Evolutionary conservation across 2,797 vertebrate genomes (phyloP).

Genomic region (Pogonophryne albipinna): DNA sequence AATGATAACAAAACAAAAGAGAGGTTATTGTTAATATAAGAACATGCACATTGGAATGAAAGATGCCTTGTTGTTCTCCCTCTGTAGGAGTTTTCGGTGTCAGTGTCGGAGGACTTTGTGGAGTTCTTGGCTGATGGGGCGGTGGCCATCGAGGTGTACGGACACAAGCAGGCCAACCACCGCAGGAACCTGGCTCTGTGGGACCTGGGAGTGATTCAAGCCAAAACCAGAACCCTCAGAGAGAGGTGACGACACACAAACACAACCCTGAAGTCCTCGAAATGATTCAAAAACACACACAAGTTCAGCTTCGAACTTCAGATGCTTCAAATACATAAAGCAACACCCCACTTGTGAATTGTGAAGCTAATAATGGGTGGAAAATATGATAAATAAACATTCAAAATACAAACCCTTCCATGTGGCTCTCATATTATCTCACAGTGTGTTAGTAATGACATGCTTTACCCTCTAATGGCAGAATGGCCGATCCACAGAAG

Average conservation of each 20-base stretch:
- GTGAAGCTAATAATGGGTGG: no score
- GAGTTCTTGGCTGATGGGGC: constrained; percentile 94
- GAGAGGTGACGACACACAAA: constrained; percentile 86
- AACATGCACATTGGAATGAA: neutral
- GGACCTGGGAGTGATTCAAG: constrained; percentile 97
- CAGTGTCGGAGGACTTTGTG: constrained; percentile 92
- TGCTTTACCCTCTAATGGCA: no score
- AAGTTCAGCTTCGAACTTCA: no score
- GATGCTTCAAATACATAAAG: no score
- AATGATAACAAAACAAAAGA: rapidly evolving
- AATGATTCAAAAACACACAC: no score
- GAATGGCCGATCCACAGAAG: neutral
- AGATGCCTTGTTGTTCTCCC: neutral
- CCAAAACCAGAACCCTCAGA: constrained; percentile 94
- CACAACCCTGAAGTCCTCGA: no score
- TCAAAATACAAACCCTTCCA: no score
- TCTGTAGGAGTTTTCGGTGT: constrained; percentile 89
- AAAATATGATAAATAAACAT: no score
- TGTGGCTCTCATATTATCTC: no score
- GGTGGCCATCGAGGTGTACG: constrained; percentile 94
- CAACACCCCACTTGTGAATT: no score
- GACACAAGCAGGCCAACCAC: constrained; percentile 92
- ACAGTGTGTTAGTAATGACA: no score
- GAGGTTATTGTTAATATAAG: neutral
- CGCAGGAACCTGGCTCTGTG: constrained; percentile 93